Percentiles rank a stretch among this genome's conserved stretches.
Evolutionary conservation across 1,140 invertebrate species (phyloP).

Genomic region (Eupeodes corollae): DNA sequence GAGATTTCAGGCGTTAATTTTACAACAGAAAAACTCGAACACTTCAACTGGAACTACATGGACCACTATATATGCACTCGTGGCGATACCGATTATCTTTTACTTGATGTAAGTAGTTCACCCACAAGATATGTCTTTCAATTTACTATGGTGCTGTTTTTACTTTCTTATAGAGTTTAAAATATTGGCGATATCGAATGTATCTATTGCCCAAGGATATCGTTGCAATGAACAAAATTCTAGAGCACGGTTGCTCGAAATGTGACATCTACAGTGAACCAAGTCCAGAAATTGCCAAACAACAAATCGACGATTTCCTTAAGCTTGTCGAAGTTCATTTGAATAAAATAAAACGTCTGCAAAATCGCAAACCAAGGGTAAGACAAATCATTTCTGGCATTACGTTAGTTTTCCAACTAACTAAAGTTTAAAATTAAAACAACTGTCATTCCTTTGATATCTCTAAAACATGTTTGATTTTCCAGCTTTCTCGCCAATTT

Average conservation of each 20-base stretch:
- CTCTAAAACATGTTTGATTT: not conserved
- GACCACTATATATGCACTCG: constrained; percentile 92
- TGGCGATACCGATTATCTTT: constrained; percentile 78
- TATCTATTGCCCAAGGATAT: constrained; percentile 71
- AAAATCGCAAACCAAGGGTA: constrained; percentile 33
- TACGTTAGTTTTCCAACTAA: not conserved
- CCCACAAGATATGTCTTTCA: not conserved
- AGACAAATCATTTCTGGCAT: constrained; percentile 7
- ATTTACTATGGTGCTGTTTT: not conserved
- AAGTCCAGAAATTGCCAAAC: constrained; percentile 48
- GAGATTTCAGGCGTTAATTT: constrained; percentile 92
- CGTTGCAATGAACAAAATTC: constrained; percentile 56
- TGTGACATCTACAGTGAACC: constrained; percentile 69
- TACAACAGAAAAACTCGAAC: constrained; percentile 87
- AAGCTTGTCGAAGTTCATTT: constrained; percentile 79
- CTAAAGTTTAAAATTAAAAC: not conserved
- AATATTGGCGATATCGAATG: constrained; percentile 91
- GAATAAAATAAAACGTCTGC: constrained; percentile 75
- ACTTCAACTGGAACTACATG: constrained; percentile 96
- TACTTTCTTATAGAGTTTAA: constrained; percentile 52
- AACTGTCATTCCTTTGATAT: not conserved
- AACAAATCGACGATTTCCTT: constrained; percentile 63
- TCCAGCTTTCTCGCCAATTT: not conserved
- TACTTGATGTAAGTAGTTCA: constrained; percentile 66
- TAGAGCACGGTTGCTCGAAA: constrained; percentile 51